These are phyloP conservation scores for Tenualosa ilisha DNA, from an alignment of 2,797 vertebrate genomes.

Conservation along the genomic window DNA sequence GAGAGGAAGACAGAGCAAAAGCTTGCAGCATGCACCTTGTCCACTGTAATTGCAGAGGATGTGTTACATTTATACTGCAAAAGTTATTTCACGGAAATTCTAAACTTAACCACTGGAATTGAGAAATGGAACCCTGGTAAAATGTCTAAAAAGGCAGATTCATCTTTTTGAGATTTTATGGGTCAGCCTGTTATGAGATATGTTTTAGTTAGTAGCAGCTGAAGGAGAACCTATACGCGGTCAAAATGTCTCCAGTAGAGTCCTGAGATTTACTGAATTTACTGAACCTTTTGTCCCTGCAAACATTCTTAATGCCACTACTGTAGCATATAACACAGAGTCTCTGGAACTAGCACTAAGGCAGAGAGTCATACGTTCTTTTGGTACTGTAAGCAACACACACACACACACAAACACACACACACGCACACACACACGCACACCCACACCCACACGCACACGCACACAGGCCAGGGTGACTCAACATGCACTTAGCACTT, in stretches of 20 bases:
- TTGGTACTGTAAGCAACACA: neutral
- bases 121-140: neutral
- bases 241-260: neutral
- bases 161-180: neutral
- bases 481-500: slow-evolving; percentile 18
- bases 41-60: slow-evolving; percentile 64
- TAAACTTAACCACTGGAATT: neutral
- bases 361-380: neutral
- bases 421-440: slow-evolving; percentile 12
- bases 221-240: neutral
- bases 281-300: neutral
- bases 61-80: slow-evolving; percentile 62
- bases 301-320: neutral
- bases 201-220: neutral
- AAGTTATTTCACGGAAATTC: too few species aligned
- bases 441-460: neutral
- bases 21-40: slow-evolving; percentile 58
- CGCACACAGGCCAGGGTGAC: neutral
- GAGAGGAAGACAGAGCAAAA: slow-evolving; percentile 40
- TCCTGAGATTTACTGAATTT: neutral
- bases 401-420: slow-evolving; percentile 4
- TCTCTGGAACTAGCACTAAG: neutral
- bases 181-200: neutral
- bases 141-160: neutral
- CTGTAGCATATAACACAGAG: neutral